phyloP scores from a whole-genome alignment of 2,113 vertebrate genomes.

The Okapia johnstoni region DNA sequence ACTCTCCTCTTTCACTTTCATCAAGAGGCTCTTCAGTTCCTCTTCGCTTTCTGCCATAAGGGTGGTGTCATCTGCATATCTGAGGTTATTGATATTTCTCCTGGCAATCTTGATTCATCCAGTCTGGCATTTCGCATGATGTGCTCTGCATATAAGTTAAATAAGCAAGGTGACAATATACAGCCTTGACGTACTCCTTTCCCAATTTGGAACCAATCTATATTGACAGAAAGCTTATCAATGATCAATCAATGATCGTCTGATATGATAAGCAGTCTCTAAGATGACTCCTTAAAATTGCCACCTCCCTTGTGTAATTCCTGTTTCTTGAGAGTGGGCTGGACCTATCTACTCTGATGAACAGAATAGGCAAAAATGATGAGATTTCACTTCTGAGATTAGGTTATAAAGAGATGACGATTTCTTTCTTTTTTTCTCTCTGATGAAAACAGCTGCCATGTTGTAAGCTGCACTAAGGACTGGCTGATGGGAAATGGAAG shows the following conservation, averaged over 20 bases:
- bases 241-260: not conserved
- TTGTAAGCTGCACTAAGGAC: not conserved
- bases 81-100: not conserved
- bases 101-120: not conserved
- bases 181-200: not conserved
- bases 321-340: not conserved
- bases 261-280: not conserved
- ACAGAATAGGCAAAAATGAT: not conserved
- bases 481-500: not conserved
- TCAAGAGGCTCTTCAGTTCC: not conserved
- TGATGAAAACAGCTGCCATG: not conserved
- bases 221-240: not conserved
- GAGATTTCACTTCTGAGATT: not conserved
- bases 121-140: not conserved
- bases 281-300: not conserved
- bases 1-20: not conserved
- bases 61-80: not conserved
- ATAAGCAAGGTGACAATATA: not conserved
- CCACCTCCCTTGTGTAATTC: not conserved
- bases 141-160: not conserved
- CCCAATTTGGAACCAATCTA: not conserved
- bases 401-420: not conserved
- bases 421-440: not conserved
- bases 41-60: not conserved
- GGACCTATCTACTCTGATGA: not conserved